Conservation (phyloP, 1,140 invertebrate genomes). For the Cataglyphis hispanica region DNA sequence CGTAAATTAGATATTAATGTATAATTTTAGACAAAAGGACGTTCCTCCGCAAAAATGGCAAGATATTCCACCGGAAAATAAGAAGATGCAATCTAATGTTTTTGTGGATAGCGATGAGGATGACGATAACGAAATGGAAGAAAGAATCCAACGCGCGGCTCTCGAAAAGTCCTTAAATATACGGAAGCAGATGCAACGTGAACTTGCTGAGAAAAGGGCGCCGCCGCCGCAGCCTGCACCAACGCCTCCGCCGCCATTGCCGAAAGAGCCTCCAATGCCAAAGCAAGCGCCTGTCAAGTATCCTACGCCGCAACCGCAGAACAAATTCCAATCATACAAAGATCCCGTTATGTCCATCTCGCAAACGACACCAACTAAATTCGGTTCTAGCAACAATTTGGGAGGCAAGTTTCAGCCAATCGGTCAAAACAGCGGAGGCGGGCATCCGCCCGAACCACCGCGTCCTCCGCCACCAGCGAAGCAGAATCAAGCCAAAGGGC, state of each 20-base stretch:
- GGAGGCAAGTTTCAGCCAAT: conserved; percentile 85
- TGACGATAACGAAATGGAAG: conserved; percentile 80
- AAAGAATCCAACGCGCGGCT: conserved; percentile 80
- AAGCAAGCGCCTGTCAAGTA: conserved; percentile 84
- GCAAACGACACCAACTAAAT: conserved; percentile 77
- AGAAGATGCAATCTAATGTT: conserved; percentile 73
- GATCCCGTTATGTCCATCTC: conserved; percentile 73
- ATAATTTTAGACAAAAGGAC: conserved; percentile 78
- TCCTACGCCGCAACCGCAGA: conserved; percentile 82
- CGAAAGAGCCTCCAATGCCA: conserved; percentile 84
- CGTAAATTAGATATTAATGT: background rate
- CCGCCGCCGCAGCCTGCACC: conserved; percentile 80
- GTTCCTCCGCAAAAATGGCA: conserved; percentile 83
- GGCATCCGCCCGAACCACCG: conserved; percentile 80
- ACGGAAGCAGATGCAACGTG: conserved; percentile 84
- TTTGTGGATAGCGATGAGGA: conserved; percentile 80
- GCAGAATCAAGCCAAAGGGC: conserved; percentile 81
- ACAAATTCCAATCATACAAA: conserved; percentile 83
- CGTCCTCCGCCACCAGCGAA: conserved; percentile 75
- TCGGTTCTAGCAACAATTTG: conserved; percentile 78
- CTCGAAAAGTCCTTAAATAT: conserved; percentile 84
- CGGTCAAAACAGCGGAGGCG: conserved; percentile 74
- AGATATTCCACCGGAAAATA: conserved; percentile 76
- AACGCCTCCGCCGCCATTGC: conserved; percentile 85
- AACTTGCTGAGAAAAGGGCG: conserved; percentile 83